These are phyloP conservation scores for Pseudochirops corinnae DNA, from an alignment of 2,797 vertebrate genomes.

Conservation along the genomic window DNA sequence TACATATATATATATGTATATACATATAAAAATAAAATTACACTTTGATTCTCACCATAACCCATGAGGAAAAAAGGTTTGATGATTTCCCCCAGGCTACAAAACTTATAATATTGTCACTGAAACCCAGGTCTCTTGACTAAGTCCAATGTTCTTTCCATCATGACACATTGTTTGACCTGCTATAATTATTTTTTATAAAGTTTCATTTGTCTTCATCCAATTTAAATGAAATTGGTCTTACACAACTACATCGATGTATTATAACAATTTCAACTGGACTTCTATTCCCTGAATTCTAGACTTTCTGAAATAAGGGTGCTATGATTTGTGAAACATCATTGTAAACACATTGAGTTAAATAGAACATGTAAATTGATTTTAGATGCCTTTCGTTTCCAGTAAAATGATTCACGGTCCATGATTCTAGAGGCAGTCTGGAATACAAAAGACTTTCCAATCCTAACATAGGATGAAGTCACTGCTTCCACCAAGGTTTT, in stretches of 20 bases:
- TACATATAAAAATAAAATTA: neutral
- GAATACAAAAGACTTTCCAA: slow-evolving; percentile 40
- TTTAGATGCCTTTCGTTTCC: slow-evolving; percentile 51
- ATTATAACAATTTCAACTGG: slow-evolving; percentile 21
- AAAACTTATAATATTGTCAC: neutral
- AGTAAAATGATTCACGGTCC: slow-evolving; percentile 50
- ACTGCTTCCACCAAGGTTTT: accelerated
- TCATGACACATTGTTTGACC: neutral
- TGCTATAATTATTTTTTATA: neutral
- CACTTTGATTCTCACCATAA: slow-evolving; percentile 30
- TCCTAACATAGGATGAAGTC: slow-evolving; percentile 22
- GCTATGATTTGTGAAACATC: slow-evolving; percentile 27
- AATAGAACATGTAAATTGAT: slow-evolving; percentile 41
- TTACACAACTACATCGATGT: slow-evolving; percentile 7
- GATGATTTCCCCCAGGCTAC: neutral
- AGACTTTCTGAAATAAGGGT: slow-evolving; percentile 54
- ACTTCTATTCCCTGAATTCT: slow-evolving; percentile 15
- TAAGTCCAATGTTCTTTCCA: neutral
- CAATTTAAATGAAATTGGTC: slow-evolving; percentile 16
- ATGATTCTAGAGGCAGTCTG: slow-evolving; percentile 26
- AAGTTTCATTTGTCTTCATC: slow-evolving; percentile 25
- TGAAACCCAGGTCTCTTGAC: neutral
- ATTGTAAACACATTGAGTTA: neutral
- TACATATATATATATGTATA: no score
- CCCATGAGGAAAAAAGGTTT: neutral